Percentiles rank a stretch among this genome's conserved stretches.
These are phyloP conservation scores for Progne subis DNA, from an alignment of 2,113 vertebrate genomes.

Conservation along the genomic window DNA sequence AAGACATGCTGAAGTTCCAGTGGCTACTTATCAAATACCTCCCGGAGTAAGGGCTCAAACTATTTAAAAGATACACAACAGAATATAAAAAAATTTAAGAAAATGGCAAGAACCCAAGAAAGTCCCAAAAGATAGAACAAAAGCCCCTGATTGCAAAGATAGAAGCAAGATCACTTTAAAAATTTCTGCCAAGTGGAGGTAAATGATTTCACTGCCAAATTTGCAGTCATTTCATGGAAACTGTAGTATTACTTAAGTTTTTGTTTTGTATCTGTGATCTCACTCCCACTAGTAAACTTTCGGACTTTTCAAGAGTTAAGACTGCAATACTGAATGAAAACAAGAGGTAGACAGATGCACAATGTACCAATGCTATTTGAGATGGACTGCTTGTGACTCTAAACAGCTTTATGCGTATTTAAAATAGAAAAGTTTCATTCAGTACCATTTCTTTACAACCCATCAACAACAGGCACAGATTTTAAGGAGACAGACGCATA, in stretches of 20 bases:
- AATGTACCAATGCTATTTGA: not conserved
- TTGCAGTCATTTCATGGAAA: not conserved
- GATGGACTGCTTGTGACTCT: not conserved
- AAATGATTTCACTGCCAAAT: not conserved
- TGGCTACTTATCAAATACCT: not conserved
- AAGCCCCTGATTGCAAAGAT: not conserved
- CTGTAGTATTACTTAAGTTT: not conserved
- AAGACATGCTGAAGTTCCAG: not conserved
- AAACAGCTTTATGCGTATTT: not conserved
- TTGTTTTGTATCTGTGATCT: not conserved
- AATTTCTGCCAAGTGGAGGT: not conserved
- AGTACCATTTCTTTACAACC: not conserved
- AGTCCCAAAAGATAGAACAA: not conserved
- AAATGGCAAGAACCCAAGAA: not conserved
- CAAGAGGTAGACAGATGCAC: not conserved
- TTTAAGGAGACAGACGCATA: not conserved
- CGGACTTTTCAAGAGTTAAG: not conserved
- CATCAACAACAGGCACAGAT: not conserved
- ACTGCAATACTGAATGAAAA: not conserved
- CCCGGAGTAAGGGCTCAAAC: not conserved
- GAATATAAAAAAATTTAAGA: not conserved
- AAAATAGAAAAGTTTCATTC: not conserved
- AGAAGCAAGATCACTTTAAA: not conserved
- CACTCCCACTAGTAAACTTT: not conserved
- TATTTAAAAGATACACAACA: not conserved